These are phyloP conservation scores for Chelonoidis abingdonii DNA, from an alignment of 2,113 vertebrate species.

Conservation along the genomic window DNA sequence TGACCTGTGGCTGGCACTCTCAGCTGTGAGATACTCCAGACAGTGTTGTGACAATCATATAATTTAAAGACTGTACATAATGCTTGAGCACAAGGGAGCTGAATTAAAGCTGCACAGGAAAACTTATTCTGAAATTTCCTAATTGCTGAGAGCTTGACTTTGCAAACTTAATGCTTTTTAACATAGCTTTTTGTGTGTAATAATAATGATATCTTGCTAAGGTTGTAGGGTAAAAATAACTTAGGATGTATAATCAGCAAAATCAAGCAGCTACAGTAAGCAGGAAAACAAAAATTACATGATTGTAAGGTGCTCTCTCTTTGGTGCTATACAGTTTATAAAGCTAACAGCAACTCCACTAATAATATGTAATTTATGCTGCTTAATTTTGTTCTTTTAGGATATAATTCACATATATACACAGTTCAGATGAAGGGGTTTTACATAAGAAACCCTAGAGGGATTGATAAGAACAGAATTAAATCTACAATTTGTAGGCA, in stretches of 20 bases:
- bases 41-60: background rate
- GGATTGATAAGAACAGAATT: background rate
- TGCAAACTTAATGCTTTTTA: background rate
- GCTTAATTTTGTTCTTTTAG: background rate
- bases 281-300: background rate
- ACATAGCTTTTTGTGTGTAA: background rate
- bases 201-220: background rate
- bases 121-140: background rate
- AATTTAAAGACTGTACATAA: background rate
- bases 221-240: background rate
- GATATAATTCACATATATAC: background rate
- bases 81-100: background rate
- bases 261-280: background rate
- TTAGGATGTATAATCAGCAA: background rate
- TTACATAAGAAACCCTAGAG: background rate
- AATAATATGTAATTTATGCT: background rate
- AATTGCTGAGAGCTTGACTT: background rate
- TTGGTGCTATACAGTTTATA: background rate
- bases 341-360: background rate
- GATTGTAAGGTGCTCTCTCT: background rate
- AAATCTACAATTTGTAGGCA: background rate
- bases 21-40: background rate
- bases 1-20: too few species aligned
- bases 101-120: background rate
- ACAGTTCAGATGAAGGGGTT: background rate